phyloP scores from a whole-genome alignment of 2,888 invertebrate species.

The Horisme vitalbata region DNA sequence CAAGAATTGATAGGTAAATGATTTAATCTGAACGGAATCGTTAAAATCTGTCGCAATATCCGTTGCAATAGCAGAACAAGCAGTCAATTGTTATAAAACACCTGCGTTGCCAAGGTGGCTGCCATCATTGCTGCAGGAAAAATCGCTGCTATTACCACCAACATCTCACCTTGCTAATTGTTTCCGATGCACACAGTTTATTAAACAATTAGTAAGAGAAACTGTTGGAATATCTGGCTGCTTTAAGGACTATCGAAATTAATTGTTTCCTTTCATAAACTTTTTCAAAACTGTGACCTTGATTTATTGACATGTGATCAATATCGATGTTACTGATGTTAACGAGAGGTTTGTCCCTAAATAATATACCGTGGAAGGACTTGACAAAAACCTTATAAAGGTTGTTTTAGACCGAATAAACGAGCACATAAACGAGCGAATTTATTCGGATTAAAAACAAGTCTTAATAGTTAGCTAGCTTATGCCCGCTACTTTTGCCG shows the following conservation, averaged over 20 bases:
- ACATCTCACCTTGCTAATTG: slow-evolving; percentile 74
- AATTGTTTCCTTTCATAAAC: slow-evolving; percentile 16
- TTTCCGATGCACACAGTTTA: slow-evolving; percentile 50
- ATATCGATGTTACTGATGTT: no score
- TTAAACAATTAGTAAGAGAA: slow-evolving; percentile 4
- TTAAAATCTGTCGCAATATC: slow-evolving; percentile 26
- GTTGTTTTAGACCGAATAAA: no score
- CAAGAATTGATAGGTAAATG: no score
- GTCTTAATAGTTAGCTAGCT: no score
- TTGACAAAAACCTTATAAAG: no score
- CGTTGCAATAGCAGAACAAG: slow-evolving; percentile 14
- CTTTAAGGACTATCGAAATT: slow-evolving; percentile 10
- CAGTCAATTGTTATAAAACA: slow-evolving; percentile 44
- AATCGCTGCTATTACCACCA: slow-evolving; percentile 48
- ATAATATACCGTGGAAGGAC: no score
- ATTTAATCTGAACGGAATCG: background rate
- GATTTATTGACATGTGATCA: no score
- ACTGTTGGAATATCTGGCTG: slow-evolving; percentile 8
- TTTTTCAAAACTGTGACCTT: no score
- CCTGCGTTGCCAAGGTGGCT: slow-evolving; percentile 57
- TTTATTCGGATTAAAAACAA: no score
- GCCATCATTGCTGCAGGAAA: slow-evolving; percentile 42
- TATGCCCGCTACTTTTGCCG: no score
- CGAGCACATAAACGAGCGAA: no score
- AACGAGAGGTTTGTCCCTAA: no score